phyloP scores from a whole-genome alignment of 2,888 invertebrate species.

The Euphydryas editha region DNA sequence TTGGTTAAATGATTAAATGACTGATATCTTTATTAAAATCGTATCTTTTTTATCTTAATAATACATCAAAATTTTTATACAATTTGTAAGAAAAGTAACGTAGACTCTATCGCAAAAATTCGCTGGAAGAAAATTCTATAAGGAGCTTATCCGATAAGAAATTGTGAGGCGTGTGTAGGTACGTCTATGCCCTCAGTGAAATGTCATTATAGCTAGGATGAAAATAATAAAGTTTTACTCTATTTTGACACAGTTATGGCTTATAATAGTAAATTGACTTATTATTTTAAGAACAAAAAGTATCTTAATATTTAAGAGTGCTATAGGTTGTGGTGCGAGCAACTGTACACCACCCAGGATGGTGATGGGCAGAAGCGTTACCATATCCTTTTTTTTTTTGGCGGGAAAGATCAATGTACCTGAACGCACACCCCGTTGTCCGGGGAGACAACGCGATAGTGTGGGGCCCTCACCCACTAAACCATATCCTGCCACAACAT shows the following conservation, averaged over 20 bases:
- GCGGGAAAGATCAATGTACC: too few species aligned
- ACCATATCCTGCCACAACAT: too few species aligned
- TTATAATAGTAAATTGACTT: background rate
- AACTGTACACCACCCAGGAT: too few species aligned
- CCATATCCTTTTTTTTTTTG: too few species aligned
- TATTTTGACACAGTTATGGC: slow-evolving; percentile 5
- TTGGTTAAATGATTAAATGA: background rate
- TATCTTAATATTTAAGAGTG: background rate
- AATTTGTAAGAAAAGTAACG: slow-evolving; percentile 26
- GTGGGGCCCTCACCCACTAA: too few species aligned
- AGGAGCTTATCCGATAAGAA: slow-evolving; percentile 37
- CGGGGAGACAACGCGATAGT: too few species aligned
- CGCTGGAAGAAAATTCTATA: slow-evolving; percentile 32
- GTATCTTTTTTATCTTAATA: background rate
- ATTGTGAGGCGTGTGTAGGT: slow-evolving; percentile 29
- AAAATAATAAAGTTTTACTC: slow-evolving; percentile 22
- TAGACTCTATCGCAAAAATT: slow-evolving; percentile 29
- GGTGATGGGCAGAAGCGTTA: too few species aligned
- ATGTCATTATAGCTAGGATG: slow-evolving; percentile 25
- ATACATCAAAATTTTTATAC: slow-evolving; percentile 18
- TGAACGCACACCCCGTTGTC: too few species aligned
- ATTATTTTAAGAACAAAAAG: background rate
- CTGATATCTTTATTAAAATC: background rate
- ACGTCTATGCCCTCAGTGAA: slow-evolving; percentile 11
- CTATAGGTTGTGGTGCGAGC: too few species aligned